Conservation (phyloP, 2,797 vertebrate species). For the Intellagama lesueurii region DNA sequence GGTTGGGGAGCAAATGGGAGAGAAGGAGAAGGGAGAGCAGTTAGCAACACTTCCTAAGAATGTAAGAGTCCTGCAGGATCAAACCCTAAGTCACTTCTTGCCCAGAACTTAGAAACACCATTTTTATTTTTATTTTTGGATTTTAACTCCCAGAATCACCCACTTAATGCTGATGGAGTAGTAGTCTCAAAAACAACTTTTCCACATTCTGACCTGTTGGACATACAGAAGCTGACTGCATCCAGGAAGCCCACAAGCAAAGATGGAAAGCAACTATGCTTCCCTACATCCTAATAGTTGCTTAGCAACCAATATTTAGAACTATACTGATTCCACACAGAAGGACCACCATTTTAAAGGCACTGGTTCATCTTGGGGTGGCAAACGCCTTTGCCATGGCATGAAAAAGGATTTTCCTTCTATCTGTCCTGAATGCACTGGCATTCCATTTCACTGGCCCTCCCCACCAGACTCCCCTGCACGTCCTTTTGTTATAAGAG, state of each 20-base stretch:
- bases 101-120: too few relatives aligned
- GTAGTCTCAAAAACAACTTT: too few relatives aligned
- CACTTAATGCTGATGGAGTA: too few relatives aligned
- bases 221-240: background rate
- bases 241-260: background rate
- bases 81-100: background rate
- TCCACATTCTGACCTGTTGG: too few relatives aligned
- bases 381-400: background rate
- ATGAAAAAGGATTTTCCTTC: background rate
- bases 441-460: background rate
- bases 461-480: too few relatives aligned
- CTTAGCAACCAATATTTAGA: background rate
- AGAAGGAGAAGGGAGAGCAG: slow-evolving; percentile 65
- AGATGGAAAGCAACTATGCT: too few relatives aligned
- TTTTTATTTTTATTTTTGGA: too few relatives aligned
- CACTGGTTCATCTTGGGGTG: background rate
- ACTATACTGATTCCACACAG: background rate
- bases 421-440: background rate
- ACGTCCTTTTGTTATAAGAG: background rate
- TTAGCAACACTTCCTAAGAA: slow-evolving; percentile 53
- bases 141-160: too few relatives aligned
- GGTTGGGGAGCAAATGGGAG: slow-evolving; percentile 67
- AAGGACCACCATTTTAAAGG: background rate
- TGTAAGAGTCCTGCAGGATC: background rate
- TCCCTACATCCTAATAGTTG: background rate